These are phyloP conservation scores for Platichthys flesus DNA, from an alignment of 2,113 vertebrate species.

Conservation along the genomic window DNA sequence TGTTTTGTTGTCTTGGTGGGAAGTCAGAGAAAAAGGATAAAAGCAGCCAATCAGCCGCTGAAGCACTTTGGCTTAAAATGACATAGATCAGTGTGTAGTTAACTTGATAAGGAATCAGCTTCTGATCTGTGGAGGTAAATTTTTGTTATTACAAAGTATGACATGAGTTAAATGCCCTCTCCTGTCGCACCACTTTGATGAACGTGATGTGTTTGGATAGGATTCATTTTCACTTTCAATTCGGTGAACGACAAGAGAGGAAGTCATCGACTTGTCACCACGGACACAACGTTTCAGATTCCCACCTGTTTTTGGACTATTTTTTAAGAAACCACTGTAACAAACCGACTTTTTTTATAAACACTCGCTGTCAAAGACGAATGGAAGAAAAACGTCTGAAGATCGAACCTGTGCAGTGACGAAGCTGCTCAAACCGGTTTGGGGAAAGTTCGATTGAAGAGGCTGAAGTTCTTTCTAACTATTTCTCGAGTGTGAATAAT, in stretches of 20 bases:
- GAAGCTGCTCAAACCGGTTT: conserved; percentile 49
- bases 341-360: conserved; percentile 26
- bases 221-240: background rate
- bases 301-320: conserved; percentile 35
- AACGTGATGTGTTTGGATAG: background rate
- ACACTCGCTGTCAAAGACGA: conserved; percentile 7
- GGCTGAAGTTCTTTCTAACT: conserved; percentile 43
- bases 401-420: conserved; percentile 30
- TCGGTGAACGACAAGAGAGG: background rate
- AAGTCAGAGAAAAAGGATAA: background rate
- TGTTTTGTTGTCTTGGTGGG: background rate
- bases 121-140: background rate
- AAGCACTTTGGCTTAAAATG: background rate
- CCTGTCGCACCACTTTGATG: background rate
- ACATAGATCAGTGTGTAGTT: background rate
- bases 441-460: conserved; percentile 39
- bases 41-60: background rate
- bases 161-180: background rate
- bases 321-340: conserved; percentile 15
- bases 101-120: background rate
- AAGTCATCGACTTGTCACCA: background rate
- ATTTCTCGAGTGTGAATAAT: conserved; percentile 24
- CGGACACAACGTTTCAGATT: background rate
- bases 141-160: background rate
- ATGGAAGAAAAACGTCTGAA: conserved; percentile 18